phyloP scores from a whole-genome alignment of 2,797 vertebrate species.

The Anguilla pacifica region DNA sequence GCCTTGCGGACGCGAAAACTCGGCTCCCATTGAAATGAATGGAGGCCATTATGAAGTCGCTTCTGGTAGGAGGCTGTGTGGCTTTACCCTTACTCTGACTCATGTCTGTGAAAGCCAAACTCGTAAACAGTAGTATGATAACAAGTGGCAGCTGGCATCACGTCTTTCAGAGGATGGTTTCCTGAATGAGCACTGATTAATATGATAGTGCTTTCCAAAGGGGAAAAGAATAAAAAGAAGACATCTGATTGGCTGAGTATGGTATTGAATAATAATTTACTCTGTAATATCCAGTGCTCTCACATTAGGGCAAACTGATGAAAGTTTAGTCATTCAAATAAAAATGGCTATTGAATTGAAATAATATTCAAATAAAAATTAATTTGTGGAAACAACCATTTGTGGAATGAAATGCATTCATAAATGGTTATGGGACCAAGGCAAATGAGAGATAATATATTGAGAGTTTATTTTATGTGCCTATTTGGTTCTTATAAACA shows the following conservation, averaged over 20 bases:
- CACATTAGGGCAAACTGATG: neutral
- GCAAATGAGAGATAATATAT: neutral
- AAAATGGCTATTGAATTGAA: no score
- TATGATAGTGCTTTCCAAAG: neutral
- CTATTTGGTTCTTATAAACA: neutral
- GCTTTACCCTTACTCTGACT: no score
- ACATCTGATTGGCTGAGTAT: neutral
- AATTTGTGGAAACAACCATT: neutral
- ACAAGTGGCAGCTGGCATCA: neutral
- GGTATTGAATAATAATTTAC: neutral
- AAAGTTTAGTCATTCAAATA: no score
- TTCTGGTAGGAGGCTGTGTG: no score
- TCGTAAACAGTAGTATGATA: no score
- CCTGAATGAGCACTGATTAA: neutral
- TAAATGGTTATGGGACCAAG: neutral
- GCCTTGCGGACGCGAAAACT: no score
- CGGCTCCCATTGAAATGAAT: no score
- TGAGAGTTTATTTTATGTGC: neutral
- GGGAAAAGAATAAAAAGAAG: neutral
- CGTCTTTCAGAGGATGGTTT: neutral
- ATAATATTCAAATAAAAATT: neutral
- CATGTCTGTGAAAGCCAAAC: no score
- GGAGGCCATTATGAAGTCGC: no score
- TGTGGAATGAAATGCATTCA: neutral
- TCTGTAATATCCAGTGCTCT: neutral